phyloP scores from a whole-genome alignment of 2,888 invertebrate species.

The Clivina fossor region DNA sequence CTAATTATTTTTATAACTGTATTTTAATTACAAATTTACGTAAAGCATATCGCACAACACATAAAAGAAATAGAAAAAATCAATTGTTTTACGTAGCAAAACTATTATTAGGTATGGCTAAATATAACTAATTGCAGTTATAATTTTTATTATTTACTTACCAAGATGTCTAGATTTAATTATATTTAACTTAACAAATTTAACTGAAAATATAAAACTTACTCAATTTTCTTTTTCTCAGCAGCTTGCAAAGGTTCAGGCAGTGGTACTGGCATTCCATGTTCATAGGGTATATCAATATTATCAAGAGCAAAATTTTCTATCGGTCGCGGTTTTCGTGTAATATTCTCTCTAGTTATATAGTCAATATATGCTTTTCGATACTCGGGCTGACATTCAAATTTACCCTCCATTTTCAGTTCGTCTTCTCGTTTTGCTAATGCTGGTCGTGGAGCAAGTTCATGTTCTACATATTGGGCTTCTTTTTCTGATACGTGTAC shows the following conservation, averaged over 20 bases:
- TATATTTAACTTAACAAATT: too few relatives aligned
- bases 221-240: too few relatives aligned
- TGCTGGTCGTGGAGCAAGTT: slow-evolving; percentile 26
- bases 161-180: too few relatives aligned
- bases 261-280: neutral
- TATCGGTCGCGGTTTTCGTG: slow-evolving; percentile 41
- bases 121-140: too few relatives aligned
- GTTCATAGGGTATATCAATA: neutral
- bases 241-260: neutral
- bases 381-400: slow-evolving; percentile 55
- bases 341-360: slow-evolving; percentile 49
- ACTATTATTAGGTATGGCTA: too few relatives aligned
- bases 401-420: slow-evolving; percentile 46
- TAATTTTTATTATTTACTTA: too few relatives aligned
- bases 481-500: slow-evolving; percentile 46
- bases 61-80: too few relatives aligned
- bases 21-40: too few relatives aligned
- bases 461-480: slow-evolving; percentile 43
- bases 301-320: slow-evolving; percentile 34
- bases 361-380: slow-evolving; percentile 53
- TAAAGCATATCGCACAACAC: too few relatives aligned
- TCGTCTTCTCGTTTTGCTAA: slow-evolving; percentile 42
- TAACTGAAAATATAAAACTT: too few relatives aligned
- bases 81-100: too few relatives aligned
- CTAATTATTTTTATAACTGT: too few relatives aligned